These are phyloP conservation scores for Opisthocomus hoazin DNA, from an alignment of 2,113 vertebrate genomes.

Conservation along the genomic window DNA sequence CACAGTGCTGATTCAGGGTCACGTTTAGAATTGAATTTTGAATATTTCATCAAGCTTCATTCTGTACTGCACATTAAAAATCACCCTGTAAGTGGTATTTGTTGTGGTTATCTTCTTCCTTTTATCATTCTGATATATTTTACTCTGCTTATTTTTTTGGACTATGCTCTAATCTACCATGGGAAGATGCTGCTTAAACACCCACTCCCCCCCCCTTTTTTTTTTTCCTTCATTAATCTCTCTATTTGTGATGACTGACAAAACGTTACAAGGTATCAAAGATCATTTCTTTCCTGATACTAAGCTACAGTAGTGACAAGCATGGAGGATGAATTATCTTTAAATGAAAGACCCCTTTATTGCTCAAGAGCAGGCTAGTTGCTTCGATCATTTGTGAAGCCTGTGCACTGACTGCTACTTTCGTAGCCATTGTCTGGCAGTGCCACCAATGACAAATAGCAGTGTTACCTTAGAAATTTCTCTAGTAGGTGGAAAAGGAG, in stretches of 20 bases:
- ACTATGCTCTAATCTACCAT: neutral
- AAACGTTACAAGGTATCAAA: neutral
- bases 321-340: neutral
- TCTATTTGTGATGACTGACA: neutral
- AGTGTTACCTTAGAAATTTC: neutral
- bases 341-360: neutral
- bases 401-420: neutral
- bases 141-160: neutral
- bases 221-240: neutral
- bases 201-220: accelerated
- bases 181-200: neutral
- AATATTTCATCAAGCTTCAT: slow-evolving; percentile 23
- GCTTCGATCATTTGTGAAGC: neutral
- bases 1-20: neutral
- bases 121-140: neutral
- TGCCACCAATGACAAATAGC: neutral
- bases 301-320: neutral
- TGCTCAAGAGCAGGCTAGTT: neutral
- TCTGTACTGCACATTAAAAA: neutral
- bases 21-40: neutral
- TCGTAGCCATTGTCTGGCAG: neutral
- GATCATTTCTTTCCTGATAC: neutral
- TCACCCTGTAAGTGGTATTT: neutral
- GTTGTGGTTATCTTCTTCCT: neutral
- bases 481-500: neutral